Evolutionary conservation across 2,113 vertebrate genomes (phyloP), one percentile per base, ranked within the genome.

Genomic region (Polypterus senegalus): DNA sequence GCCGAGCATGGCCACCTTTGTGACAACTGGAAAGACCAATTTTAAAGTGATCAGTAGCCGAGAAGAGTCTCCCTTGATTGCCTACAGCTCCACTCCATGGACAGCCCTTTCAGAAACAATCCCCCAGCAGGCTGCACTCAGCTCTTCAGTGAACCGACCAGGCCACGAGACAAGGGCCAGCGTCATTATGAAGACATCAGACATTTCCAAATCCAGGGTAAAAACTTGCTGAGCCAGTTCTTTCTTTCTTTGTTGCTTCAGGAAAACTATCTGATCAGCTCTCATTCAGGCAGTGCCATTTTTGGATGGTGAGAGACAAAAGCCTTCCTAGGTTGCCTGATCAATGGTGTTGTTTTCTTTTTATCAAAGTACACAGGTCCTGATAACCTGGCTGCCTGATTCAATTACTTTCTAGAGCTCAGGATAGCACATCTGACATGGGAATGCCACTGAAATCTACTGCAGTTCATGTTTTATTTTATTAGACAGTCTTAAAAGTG

Each of bases 131-230:
- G 3, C 43, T 52, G 70, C 1, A 2, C 66, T 2, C 9, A 65
- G 0, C 9, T 49, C 65, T 3, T 65, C 74, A 43, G 49, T 49
- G 76, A 81, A 73, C 65, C 74, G 79, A 67, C 74, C 88, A 4
- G 77, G 81, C 69, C 86, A 87, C 0, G 94, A 98, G 78, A 83
- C 84, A 2, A 88, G 96, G 27, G 94, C 92, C 63, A 97, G 92
- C 0, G 96, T 99, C 79, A 99, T 99, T 78, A 94, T 93, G 89
- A 99, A 99, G 57, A 97, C 94, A 0, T 97, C 94, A 3, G 96
- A 98, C 47, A 83, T 93, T 75, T 90, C 91, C 64, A 88, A 90
- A 79, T 81, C 89, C 0, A 80, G 88, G 9, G 86, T 92, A 70
- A 91, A 92, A 76, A 92, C 85, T 76, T 92, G 82, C 68, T 92